Evolutionary conservation across 2,888 invertebrate genomes (phyloP), one percentile per base, ranked within the genome.

Genomic region (Mycalesis mineus): DNA sequence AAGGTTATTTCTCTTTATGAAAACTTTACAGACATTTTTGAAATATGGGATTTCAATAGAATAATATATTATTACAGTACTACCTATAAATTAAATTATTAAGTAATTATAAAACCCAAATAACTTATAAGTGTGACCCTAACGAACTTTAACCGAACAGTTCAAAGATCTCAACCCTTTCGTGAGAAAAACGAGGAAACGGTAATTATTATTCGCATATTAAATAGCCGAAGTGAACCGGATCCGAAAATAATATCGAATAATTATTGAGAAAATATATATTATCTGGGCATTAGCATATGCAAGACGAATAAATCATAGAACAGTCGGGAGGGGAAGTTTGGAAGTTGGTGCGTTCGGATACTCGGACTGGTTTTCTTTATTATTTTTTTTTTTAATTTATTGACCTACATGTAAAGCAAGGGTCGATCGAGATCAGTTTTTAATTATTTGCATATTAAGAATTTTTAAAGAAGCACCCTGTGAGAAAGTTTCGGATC

Each of bases 201-300:
- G 71, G 74, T 87, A 87, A 87, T 88, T 86, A 80, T 81, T 87
- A 88, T 88, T 86, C 83, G 84, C 88, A 88, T 89, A 87, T 82
- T 87, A 87, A 88, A 77, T 73, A 82, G 74, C 59, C 66, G 50
- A 64, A 62, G 33, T 52, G 55, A 69, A 73, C 73, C 66, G 71
- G 73, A 67, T 62, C 60, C 65, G 52, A 58, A 63, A 71, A 71
- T 72, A 73, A 71, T 72, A 73, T 73, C 68, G 65, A 70, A 74
- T 73, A 69, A 75, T 75, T 74, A 75, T 73, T 71, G 68, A 69
- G 55, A 68, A 70, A 70, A 69, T 68, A 71, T 72, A 58, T 64
- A 61, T 47, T 60, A 58, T 56, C 52, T 51, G 66, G 57, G 60
- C 64, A 86, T 86, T 84, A 76, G 72, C 86, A 86, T 89, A 87